A percentile compares a stretch with the other conserved stretches of the same genome.
These are phyloP conservation scores for Balanococcus diminutus DNA, from an alignment of 2,888 invertebrate genomes.

Conservation along the genomic window DNA sequence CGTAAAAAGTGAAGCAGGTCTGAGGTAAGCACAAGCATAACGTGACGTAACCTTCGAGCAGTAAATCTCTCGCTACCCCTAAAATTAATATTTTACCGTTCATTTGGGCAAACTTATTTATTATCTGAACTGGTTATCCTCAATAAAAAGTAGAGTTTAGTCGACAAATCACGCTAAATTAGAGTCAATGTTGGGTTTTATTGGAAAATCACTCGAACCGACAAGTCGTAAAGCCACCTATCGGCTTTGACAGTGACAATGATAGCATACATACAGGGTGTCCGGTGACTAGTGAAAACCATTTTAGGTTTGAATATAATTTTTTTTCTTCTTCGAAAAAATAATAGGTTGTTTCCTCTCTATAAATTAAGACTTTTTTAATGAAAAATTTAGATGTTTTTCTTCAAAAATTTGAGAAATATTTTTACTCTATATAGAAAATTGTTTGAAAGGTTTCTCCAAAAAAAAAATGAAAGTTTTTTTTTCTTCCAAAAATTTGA, in stretches of 20 bases:
- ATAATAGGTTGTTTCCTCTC: no score
- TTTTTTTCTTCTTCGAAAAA: no score
- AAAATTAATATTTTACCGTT: not conserved
- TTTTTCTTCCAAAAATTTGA: no score
- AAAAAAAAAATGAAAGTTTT: no score
- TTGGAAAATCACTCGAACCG: not conserved
- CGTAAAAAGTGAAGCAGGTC: not conserved
- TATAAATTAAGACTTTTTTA: no score
- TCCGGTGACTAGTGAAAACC: no score
- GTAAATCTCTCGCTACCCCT: not conserved
- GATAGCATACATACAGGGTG: no score
- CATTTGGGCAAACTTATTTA: not conserved
- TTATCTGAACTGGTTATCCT: not conserved
- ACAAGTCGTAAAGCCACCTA: not conserved
- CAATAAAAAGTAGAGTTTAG: not conserved
- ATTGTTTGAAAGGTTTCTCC: no score
- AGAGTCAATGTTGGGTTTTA: not conserved
- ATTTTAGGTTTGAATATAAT: no score
- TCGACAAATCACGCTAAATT: conserved; percentile 1
- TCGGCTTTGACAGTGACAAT: not conserved
- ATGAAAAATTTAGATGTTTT: no score
- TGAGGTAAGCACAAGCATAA: not conserved
- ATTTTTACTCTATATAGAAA: no score
- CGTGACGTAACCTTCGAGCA: not conserved
- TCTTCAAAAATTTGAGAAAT: no score